Base-by-base conservation (phyloP, 2,888 invertebrate species). In the Xylota segnis region DNA sequence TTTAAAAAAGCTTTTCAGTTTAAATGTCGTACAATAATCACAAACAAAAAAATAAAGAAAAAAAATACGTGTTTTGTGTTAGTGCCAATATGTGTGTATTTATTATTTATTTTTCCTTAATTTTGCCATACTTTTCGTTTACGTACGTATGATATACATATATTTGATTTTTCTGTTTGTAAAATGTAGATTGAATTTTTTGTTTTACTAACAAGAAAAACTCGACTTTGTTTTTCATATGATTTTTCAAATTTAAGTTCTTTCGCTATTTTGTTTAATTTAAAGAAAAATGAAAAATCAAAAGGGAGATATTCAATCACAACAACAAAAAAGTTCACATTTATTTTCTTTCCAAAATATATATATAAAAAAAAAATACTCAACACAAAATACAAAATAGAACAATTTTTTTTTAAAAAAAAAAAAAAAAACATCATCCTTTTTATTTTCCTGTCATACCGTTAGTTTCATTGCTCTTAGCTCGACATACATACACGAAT, bases 61-160 rank as follows among this genome's bases (percentile, higher is more conserved):
- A 72, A 54, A 65, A 34, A 90, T 91, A 90, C 91, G 92, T 92
- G 92, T 92, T 91, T 91, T 90, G 91, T 92, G 91, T 92, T 90
- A 90, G 92, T 92, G 92, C 90, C 90, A 77, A 88, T 91, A 90
- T 90, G 90, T 91, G 91, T 87, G 66, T 87, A 37, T 72, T 72
- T 59, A 63, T 66, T 87, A n/a, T 71, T 52, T 16, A 29, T 43
- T 45, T 63, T 54, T 47, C 34, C 12, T 78, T 12, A 61, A 29
- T 14, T 47, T 58, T 65, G 9, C 54, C 27, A 9, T 27, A n/a
- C 16, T 79, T 72, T 74, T 63, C 1, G 1, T 37, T 77, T 58
- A 29, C 16, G 27, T 43, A 68, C n/a, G 56, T 58, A 65, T 58
- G 54, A 16, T 52, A 47, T 2, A 16, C 45, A 47, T 2, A 61